Evolutionary conservation across 2,113 vertebrate genomes (phyloP), one percentile per base, ranked within the genome.

Genomic region (Rhinoderma darwinii): DNA sequence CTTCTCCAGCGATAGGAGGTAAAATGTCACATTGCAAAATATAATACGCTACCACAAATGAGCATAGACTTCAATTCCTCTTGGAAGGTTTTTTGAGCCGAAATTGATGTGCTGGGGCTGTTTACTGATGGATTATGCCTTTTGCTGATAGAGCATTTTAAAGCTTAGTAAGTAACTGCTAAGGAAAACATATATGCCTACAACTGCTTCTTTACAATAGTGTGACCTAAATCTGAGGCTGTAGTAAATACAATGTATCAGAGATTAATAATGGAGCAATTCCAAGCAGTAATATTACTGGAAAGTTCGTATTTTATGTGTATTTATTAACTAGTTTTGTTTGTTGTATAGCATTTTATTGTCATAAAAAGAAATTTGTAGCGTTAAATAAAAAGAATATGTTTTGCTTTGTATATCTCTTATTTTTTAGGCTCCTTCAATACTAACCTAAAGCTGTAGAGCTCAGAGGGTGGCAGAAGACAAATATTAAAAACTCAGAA

Each of bases 151-250:
- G 68, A 41, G 68, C 68, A 72, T 41, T 72, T 72, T 72, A 41
- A 72, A 72, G 68, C 68, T 72, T 72, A 72, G 37, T 25, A 72
- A 72, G 37, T 72, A 72, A 72, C 20, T 22, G 37, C 68, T 72
- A 72, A 0, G 35, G 68, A 72, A 72, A 72, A 39, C 68, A 72
- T 12, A 39, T 72, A 72, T 47, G 41, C 25, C 25, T 27, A 75
- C 68, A 44, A 75, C 73, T 47, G 22, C 25, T 75, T 2, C 41
- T 0, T 25, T 27, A 75, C 41, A 75, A 75, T 30, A 75, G 41
- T 27, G n/a, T 75, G 73, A 75, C 68, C 68, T 72, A 72, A 72
- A 72, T 75, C 73, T 75, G 41, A 44, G 25, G 73, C 41, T 75
- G 25, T 17, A 75, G 73, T 75, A 32, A 75, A 11, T 11, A n/a